Percentiles rank a stretch among this genome's conserved stretches.
Conservation (phyloP, 2,113 vertebrate genomes). For the Panthera uncia region DNA sequence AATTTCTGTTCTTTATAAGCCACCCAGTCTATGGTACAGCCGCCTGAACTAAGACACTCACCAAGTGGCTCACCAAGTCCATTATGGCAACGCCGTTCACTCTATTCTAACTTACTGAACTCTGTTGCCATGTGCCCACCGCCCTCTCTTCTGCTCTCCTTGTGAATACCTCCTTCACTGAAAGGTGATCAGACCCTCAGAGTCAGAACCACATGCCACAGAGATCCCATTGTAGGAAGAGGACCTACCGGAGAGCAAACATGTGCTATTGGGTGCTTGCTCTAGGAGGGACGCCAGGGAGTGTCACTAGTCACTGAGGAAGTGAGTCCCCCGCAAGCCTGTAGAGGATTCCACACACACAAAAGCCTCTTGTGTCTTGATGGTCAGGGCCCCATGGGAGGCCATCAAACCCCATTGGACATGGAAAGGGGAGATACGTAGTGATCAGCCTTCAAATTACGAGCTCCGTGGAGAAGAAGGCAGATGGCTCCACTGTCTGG, state of each 20-base stretch:
- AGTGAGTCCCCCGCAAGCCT: background rate
- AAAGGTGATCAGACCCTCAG: background rate
- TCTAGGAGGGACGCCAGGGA: background rate
- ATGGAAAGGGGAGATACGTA: background rate
- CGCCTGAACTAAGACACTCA: background rate
- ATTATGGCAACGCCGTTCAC: fast-evolving
- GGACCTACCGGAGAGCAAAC: background rate
- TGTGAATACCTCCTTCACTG: background rate
- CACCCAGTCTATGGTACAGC: background rate
- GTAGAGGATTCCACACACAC: background rate
- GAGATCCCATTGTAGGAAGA: fast-evolving
- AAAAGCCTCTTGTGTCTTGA: background rate
- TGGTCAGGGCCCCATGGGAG: background rate
- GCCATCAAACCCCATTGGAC: background rate
- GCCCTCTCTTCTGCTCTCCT: background rate
- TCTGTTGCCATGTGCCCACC: fast-evolving
- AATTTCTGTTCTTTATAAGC: background rate
- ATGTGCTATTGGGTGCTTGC: fast-evolving
- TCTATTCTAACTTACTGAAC: background rate
- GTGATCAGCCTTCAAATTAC: background rate
- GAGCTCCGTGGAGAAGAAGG: background rate
- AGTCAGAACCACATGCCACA: background rate
- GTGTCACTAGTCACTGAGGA: background rate
- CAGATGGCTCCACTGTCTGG: background rate
- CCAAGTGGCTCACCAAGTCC: background rate